Percentiles rank a stretch among this genome's conserved stretches.
These are phyloP conservation scores for Sebastes cheni DNA, from an alignment of 2,797 vertebrate species.

Conservation along the genomic window DNA sequence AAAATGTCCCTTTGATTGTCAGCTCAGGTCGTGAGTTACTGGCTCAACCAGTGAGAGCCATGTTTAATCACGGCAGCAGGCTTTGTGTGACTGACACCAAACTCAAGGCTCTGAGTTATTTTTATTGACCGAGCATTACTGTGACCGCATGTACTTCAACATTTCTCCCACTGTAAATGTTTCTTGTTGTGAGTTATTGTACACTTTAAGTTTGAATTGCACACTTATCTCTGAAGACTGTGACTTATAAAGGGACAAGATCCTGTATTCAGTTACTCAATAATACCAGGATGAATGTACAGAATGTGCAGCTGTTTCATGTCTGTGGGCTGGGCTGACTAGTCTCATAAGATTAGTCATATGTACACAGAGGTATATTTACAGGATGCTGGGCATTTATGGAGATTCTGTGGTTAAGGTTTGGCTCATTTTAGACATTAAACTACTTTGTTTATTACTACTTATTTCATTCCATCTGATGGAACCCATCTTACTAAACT, in stretches of 20 bases:
- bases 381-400: neutral
- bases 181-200: neutral
- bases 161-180: neutral
- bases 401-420: neutral
- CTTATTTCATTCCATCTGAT: no score
- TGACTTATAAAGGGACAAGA: neutral
- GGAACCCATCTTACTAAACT: no score
- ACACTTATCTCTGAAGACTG: neutral
- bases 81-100: neutral
- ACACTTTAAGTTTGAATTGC: neutral
- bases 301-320: neutral
- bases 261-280: neutral
- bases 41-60: neutral
- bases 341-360: neutral
- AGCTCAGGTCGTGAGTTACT: neutral
- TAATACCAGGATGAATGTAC: neutral
- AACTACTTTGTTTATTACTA: neutral
- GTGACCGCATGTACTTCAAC: neutral
- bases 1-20: neutral
- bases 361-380: neutral
- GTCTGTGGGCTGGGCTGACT: neutral
- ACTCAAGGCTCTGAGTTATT: neutral
- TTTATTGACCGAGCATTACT: neutral
- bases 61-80: neutral
- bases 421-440: neutral